A percentile compares a stretch with the other conserved stretches of the same genome.
phyloP scores from a whole-genome alignment of 23 tunicate species.

The Botrylloides violaceus region DNA sequence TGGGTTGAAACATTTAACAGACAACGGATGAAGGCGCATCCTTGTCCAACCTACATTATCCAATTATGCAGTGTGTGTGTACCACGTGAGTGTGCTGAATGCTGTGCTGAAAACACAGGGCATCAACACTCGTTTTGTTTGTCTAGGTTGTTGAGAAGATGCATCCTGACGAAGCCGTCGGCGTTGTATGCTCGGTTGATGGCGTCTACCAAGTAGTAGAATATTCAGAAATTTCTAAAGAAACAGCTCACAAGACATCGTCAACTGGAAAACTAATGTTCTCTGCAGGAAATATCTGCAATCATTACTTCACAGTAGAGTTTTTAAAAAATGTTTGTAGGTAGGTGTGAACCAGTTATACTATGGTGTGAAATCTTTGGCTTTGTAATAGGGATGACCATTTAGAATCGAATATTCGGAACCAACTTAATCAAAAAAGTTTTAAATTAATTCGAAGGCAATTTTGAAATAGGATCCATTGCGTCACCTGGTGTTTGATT shows the following conservation, averaged over 20 bases:
- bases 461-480: no score
- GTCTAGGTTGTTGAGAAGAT: conserved; percentile 91
- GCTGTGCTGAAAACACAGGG: no score
- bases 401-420: no score
- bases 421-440: no score
- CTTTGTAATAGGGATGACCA: no score
- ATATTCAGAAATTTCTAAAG: conserved; percentile 84
- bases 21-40: neutral
- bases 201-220: conserved; percentile 90
- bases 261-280: conserved; percentile 59
- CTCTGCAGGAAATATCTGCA: conserved; percentile 98
- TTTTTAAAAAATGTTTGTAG: conserved; percentile 77
- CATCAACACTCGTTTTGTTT: no score
- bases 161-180: conserved; percentile 87
- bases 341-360: conserved; percentile 26
- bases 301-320: conserved; percentile 81
- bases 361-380: no score
- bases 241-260: conserved; percentile 51
- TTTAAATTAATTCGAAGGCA: no score
- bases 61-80: no score
- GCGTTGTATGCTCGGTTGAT: conserved; percentile 82
- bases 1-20: neutral
- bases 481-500: no score
- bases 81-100: no score
- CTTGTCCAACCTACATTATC: no score